Evolutionary conservation across 2,797 vertebrate species (phyloP), one percentile per base, ranked within the genome.

Genomic region (Rhinoraja longicauda): DNA sequence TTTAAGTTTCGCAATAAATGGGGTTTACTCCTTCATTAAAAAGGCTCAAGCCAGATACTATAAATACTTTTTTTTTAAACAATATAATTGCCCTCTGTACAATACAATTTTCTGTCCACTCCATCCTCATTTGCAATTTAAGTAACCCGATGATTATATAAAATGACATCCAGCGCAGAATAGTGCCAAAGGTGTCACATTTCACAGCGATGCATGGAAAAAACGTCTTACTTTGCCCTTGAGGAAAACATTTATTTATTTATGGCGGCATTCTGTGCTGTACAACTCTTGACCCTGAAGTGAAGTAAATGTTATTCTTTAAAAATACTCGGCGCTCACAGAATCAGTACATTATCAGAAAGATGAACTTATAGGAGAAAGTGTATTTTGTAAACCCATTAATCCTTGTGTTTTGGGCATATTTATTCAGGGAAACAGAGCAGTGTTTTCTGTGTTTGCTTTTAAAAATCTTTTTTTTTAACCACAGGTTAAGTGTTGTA

Each of bases 1-100:
- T 92, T 92, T 92, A 75, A 29, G 53, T n/a, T 73, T n/a, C 75
- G 72, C 72, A 26, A 92, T 92, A 92, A 92, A 92, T 5, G 1
- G 32, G 24, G n/a, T 92, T 75, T 92, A 92, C 29, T 39, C 36
- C 24, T 73, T 45, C 53, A 72, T 91, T 91, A 91, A 91, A 91
- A 91, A 73, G 90, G 13, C 39, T n/a, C 13, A 26, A 57, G 72
- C 39, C 39, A 53, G 90, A 92, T 92, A 39, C 4, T 13, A 53
- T 70, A 19, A 75, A 26, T 70, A 29, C 29, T 73, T 36, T 9
- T 92, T 75, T 70, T 73, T 57, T 1, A 4, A 73, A 29, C 19
- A 53, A 64, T 21, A 0, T 17, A 26, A 53, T 24, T 73, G 2
- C 19, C 2, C 59, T 10, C 36, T 88, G 62, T 62, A 15, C 62